Conservation (phyloP, 2,888 invertebrate species). For the Nineta flava region DNA sequence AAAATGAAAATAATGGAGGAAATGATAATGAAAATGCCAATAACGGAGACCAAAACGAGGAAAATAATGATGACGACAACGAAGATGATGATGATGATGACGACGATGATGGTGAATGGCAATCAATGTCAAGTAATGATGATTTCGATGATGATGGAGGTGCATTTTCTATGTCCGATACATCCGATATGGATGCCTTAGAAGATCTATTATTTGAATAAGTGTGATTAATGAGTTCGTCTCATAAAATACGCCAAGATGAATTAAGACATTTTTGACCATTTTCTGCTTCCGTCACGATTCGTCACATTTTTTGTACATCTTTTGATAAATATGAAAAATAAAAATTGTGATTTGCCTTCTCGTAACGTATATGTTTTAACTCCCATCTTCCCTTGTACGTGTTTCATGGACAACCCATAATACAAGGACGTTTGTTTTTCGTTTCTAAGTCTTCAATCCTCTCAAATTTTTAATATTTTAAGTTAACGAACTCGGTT, state of each 20-base stretch:
- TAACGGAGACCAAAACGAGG: slow-evolving; percentile 17
- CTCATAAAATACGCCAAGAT: background rate
- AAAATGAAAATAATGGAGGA: background rate
- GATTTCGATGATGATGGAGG: slow-evolving; percentile 10
- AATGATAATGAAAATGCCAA: slow-evolving; percentile 27
- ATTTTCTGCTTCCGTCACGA: background rate
- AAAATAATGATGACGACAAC: slow-evolving; percentile 15
- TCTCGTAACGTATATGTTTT: no score
- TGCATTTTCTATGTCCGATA: slow-evolving; percentile 6
- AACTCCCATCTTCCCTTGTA: no score
- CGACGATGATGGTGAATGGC: slow-evolving; percentile 3
- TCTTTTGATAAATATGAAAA: no score
- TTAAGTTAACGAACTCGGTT: background rate
- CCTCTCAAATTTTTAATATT: background rate
- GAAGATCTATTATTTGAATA: background rate
- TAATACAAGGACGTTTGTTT: no score
- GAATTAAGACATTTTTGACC: no score
- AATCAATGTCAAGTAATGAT: slow-evolving; percentile 6
- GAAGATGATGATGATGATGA: slow-evolving; percentile 13
- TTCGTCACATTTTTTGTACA: no score
- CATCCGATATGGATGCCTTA: background rate
- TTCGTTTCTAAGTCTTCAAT: no score
- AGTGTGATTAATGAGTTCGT: background rate
- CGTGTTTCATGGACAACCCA: no score
- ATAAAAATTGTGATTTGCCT: no score